phyloP scores from a whole-genome alignment of 2,113 vertebrate species.

The Calyptommatus sinebrachiatus region DNA sequence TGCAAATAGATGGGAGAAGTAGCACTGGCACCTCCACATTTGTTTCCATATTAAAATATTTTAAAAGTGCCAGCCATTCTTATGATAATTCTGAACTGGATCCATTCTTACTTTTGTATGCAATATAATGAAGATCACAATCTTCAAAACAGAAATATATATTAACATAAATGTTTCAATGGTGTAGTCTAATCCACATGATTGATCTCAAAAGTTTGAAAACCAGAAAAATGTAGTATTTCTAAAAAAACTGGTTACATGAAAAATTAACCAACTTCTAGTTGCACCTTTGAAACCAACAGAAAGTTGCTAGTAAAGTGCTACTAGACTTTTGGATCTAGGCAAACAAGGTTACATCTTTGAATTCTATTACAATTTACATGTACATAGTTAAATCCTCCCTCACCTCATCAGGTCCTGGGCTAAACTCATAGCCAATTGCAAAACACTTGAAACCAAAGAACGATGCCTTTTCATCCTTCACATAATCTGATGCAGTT shows the following conservation, averaged over 20 bases:
- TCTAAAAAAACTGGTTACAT: background rate
- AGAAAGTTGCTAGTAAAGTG: no score
- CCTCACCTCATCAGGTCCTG: slow-evolving; percentile 91
- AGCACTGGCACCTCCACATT: background rate
- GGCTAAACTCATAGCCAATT: slow-evolving; percentile 97
- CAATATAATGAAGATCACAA: no score
- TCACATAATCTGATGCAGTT: slow-evolving; percentile 97
- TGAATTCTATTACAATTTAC: no score
- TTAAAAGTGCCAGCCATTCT: no score
- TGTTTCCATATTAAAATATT: no score
- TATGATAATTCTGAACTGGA: background rate
- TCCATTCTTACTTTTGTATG: background rate
- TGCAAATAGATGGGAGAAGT: background rate
- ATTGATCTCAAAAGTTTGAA: background rate
- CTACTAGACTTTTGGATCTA: no score
- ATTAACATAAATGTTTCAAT: background rate
- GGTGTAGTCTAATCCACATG: background rate
- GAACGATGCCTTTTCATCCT: slow-evolving; percentile 96
- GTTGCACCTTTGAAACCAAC: no score
- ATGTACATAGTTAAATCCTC: slow-evolving; percentile 10
- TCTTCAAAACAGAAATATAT: background rate
- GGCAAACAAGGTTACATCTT: no score
- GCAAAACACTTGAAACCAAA: slow-evolving; percentile 97
- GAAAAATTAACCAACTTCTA: no score
- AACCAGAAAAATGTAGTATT: background rate